Evolutionary conservation across 2,113 vertebrate genomes (phyloP), one percentile per base, ranked within the genome.

Genomic region (Talpa occidentalis): DNA sequence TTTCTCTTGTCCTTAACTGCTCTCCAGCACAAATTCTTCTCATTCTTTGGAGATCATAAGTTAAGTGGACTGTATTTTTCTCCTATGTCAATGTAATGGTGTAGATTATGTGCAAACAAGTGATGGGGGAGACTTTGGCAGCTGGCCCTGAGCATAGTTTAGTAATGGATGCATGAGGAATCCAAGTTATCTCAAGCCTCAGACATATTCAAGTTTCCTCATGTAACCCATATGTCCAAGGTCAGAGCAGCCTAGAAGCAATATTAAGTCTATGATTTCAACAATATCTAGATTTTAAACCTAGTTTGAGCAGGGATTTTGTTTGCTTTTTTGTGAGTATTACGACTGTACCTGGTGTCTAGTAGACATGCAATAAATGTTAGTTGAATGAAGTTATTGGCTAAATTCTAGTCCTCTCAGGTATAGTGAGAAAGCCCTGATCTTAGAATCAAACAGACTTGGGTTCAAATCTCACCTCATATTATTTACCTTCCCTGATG

Each of bases 31-130:
- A 86, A 93, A 60, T 95, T 96, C 90, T 94, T 88, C 74, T 87
- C 79, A 67, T 91, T 88, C 92, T 94, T 89, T 84, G 73, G 83
- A 74, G 83, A 94, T 90, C 70, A 94, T 78, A 83, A 87, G 42
- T 96, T 91, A 92, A 76, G 70, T 52, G 60, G 96, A 81, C 54
- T 78, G n/a, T 69, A 24, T 88, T 95, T 95, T 94, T n/a, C 92
- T 91, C 49, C 47, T 92, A 93, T 93, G 88, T 95, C 87, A 94
- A 32, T 87, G 76, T 81, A 93, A 92, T 73, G 62, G 90, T 91
- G 40, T 56, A 94, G 69, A 95, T 95, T 95, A 93, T 67, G 60
- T 94, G 59, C 76, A 90, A 84, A 85, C 44, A 52, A 85, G 47
- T 35, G 42, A 67, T 67, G 42, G 93, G 30, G 76, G 66, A 94